phyloP scores from a whole-genome alignment of 2,888 invertebrate genomes.

The Drosophila hamatofila region DNA sequence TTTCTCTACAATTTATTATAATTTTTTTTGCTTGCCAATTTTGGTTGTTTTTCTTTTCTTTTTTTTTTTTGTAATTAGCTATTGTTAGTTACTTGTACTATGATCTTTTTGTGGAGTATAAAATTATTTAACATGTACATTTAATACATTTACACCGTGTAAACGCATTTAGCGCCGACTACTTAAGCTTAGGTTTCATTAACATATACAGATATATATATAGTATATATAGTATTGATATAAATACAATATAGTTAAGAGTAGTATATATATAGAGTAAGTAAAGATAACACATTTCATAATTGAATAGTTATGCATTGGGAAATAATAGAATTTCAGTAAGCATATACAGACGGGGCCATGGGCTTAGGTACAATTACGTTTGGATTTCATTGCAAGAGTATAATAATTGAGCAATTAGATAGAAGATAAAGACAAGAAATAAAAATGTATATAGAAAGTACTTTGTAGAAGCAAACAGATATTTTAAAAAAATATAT shows the following conservation, averaged over 20 bases:
- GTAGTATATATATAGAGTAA: slow-evolving; percentile 33
- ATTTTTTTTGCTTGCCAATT: slow-evolving; percentile 42
- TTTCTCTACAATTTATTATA: slow-evolving; percentile 33
- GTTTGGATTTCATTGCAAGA: slow-evolving; percentile 28
- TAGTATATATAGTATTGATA: slow-evolving; percentile 15
- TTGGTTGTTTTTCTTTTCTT: slow-evolving; percentile 23
- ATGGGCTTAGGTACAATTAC: slow-evolving; percentile 38
- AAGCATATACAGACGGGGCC: slow-evolving; percentile 42
- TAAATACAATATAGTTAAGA: slow-evolving; percentile 14
- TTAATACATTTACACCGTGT: slow-evolving; percentile 67
- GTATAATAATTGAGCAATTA: slow-evolving; percentile 52
- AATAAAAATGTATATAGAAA: slow-evolving; percentile 18
- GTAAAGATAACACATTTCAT: slow-evolving; percentile 49
- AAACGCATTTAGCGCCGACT: slow-evolving; percentile 54
- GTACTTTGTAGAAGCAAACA: slow-evolving; percentile 20
- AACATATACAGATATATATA: slow-evolving; percentile 36
- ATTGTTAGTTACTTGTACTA: slow-evolving; percentile 71
- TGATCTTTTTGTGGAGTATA: slow-evolving; percentile 53
- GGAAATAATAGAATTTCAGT: slow-evolving; percentile 47
- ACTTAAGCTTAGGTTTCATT: slow-evolving; percentile 63
- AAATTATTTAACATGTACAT: slow-evolving; percentile 71
- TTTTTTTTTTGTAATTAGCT: neutral
- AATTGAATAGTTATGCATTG: slow-evolving; percentile 58
- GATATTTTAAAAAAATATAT: slow-evolving; percentile 24
- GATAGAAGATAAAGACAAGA: slow-evolving; percentile 14